Evolutionary conservation across 2,797 vertebrate species (phyloP).

Genomic region (Sebastolobus altivelis): DNA sequence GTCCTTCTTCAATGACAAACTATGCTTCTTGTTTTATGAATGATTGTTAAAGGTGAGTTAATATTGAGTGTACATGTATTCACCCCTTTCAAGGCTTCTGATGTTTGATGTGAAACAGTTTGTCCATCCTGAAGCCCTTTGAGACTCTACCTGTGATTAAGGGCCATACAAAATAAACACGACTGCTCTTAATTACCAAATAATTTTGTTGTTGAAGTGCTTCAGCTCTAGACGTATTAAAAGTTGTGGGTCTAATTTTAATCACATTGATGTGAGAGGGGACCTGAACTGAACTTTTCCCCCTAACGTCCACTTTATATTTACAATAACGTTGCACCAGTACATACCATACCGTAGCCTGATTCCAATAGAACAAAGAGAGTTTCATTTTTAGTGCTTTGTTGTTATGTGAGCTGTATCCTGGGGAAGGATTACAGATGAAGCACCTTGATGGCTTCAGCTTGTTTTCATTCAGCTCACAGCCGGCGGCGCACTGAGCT

Average conservation of each 20-base stretch:
- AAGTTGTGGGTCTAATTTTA: slow-evolving; percentile 2
- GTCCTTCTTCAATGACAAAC: neutral
- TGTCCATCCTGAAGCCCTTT: neutral
- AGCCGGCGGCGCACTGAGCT: slow-evolving; percentile 37
- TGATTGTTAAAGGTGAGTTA: neutral
- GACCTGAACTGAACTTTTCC: neutral
- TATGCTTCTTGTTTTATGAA: neutral
- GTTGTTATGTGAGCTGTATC: slow-evolving; percentile 43
- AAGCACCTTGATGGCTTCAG: slow-evolving; percentile 55
- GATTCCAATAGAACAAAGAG: slow-evolving; percentile 45
- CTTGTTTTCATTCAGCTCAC: slow-evolving; percentile 59
- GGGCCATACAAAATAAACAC: neutral
- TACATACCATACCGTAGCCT: slow-evolving; percentile 7
- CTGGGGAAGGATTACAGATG: slow-evolving; percentile 57
- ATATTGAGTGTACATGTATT: neutral
- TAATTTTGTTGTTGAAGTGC: neutral
- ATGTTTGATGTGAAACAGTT: neutral
- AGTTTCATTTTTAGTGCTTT: slow-evolving; percentile 8
- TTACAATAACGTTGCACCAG: neutral
- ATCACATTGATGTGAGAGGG: slow-evolving; percentile 3
- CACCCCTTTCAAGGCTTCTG: neutral
- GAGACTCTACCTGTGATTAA: slow-evolving; percentile 9
- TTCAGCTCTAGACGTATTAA: neutral
- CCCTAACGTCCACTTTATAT: neutral
- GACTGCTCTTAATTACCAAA: neutral